Evolutionary conservation across 1,140 invertebrate species (phyloP).

Genomic region (Ostrea denselamellosa): DNA sequence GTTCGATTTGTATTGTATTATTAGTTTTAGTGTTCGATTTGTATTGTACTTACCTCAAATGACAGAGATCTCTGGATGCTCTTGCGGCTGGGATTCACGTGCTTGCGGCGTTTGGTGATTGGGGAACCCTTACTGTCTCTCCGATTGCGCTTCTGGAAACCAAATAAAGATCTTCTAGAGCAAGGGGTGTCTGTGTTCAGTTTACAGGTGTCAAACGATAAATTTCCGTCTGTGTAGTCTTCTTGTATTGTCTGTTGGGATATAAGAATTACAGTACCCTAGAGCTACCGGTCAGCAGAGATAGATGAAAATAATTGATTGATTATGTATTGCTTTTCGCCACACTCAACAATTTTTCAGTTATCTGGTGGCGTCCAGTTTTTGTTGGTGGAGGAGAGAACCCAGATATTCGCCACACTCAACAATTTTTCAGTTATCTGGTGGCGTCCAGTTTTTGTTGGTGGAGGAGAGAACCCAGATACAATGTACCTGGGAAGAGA

Average conservation of each 20-base stretch:
- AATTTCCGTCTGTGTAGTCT: background rate
- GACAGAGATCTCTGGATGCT: constrained; percentile 17
- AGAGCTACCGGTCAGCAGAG: background rate
- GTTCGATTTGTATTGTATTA: no score
- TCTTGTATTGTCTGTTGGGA: constrained; percentile 4
- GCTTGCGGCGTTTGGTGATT: constrained; percentile 9
- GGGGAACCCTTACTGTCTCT: constrained; percentile 3
- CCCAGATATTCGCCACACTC: no score
- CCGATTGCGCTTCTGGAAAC: constrained; percentile 17
- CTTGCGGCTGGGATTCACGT: background rate
- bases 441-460: no score
- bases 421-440: no score
- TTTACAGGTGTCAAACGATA: background rate
- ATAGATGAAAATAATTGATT: no score
- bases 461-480: no score
- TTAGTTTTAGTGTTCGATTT: no score
- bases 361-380: no score
- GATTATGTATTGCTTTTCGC: no score
- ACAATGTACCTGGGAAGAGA: no score
- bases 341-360: no score
- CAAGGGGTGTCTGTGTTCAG: constrained; percentile 5
- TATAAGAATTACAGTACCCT: background rate
- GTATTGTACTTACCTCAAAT: background rate
- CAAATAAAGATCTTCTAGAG: constrained; percentile 30
- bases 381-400: no score